Evolutionary conservation across 1,140 invertebrate genomes (phyloP), one percentile per base, ranked within the genome.

Genomic region (Zaprionus lachaisei): DNA sequence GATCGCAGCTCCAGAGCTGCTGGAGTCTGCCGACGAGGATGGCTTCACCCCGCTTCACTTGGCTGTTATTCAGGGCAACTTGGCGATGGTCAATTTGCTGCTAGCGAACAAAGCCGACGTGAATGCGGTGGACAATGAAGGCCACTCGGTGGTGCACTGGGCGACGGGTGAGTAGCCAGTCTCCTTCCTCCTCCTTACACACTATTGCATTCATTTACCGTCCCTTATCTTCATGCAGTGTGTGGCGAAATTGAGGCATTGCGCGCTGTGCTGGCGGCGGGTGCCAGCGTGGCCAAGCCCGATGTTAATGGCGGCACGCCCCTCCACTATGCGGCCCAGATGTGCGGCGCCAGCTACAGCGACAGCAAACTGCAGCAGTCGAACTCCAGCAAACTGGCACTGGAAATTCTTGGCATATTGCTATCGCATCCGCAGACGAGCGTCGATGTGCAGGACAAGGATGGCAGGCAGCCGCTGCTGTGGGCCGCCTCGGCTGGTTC

Each of bases 401-500:
- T 98, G 28, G 95, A 96, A 90, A 96, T 99, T 17, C 94, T 99
- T 1, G 95, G 96, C 67, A 96, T 96, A n/a, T 94, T 99, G 2
- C 93, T 99, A 20, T 94, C 95, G 54, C 95, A 96, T 83, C 94
- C 94, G 2, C 95, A 96, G 6, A 96, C 97, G 1, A 94, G 96
- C 62, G 96, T 98, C 1, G 96, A 98, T 80, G 97, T 97, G 1
- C 94, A 95, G 49, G 99, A 99, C 93, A 95, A 97, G 49, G 98
- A 99, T 85, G 97, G 97, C 1, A 94, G 99, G 3, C 97, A 98
- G 80, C 98, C 99, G 2, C 94, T 99, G 31, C 93, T 99, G 2
- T 99, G 99, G 99, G 98, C 98, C 0, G 98, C 98, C 0, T 99
- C 98, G 91, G 97, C 98, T 56, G 99, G 98, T 92, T 98, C 97